Percentiles rank a stretch among this genome's conserved stretches.
Conservation (phyloP, 2,888 invertebrate species). For the Crioceris asparagi region DNA sequence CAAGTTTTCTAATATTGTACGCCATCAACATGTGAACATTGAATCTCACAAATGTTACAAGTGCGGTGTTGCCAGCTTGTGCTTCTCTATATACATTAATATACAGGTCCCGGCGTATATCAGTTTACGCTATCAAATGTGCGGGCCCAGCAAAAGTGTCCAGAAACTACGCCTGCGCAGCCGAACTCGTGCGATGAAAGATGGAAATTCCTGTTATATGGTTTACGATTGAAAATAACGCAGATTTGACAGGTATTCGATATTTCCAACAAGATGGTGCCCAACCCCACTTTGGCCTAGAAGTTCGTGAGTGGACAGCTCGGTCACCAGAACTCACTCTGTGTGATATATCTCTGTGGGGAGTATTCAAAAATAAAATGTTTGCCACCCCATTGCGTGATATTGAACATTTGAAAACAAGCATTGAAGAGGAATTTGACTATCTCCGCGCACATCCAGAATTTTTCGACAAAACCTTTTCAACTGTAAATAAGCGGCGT, state of each 20-base stretch:
- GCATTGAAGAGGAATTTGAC: neutral
- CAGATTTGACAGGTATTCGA: neutral
- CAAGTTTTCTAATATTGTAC: no score
- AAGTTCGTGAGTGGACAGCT: neutral
- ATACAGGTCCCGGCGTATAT: no score
- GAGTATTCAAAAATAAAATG: neutral
- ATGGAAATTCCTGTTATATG: no score
- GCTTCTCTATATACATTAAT: no score
- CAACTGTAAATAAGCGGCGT: neutral
- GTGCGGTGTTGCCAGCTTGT: no score
- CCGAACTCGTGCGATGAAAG: no score
- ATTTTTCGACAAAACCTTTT: neutral
- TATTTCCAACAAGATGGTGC: slow-evolving; percentile 1
- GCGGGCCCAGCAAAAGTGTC: no score
- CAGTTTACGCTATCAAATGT: no score
- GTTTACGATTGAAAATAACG: slow-evolving; percentile 15
- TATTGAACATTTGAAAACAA: slow-evolving; percentile 1
- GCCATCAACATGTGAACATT: no score
- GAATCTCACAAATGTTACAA: no score
- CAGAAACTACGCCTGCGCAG: no score
- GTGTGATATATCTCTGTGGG: neutral
- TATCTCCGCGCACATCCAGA: neutral
- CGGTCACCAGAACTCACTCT: neutral
- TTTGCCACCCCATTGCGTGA: neutral
- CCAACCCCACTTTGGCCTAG: neutral